These are phyloP conservation scores for Linyphia triangularis DNA, from an alignment of 2,888 invertebrate genomes.

Conservation along the genomic window DNA sequence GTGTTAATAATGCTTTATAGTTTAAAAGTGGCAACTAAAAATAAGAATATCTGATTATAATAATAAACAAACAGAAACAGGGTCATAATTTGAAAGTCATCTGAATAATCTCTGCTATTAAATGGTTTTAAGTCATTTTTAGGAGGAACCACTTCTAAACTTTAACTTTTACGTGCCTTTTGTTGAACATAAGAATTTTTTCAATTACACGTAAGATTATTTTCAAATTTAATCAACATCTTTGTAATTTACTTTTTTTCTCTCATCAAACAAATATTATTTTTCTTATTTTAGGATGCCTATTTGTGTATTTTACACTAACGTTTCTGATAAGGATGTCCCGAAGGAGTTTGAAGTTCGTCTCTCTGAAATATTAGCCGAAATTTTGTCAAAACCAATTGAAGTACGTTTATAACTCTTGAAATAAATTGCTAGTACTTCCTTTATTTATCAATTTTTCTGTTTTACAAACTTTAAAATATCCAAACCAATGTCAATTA, in stretches of 20 bases:
- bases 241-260: background rate
- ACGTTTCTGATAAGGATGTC: slow-evolving; percentile 49
- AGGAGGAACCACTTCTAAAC: background rate
- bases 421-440: background rate
- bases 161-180: background rate
- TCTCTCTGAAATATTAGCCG: slow-evolving; percentile 58
- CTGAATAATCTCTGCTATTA: background rate
- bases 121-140: background rate
- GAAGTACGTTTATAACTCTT: slow-evolving; percentile 37
- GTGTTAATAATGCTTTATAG: too few species aligned
- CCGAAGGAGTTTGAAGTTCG: slow-evolving; percentile 50
- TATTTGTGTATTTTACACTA: slow-evolving; percentile 66
- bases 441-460: too few species aligned
- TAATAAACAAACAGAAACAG: background rate
- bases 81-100: slow-evolving; percentile 46
- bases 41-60: background rate
- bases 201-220: background rate
- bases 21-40: background rate
- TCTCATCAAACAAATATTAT: background rate
- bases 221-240: background rate
- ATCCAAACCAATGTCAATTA: too few species aligned
- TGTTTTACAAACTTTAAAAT: too few species aligned
- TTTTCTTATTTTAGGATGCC: slow-evolving; percentile 46
- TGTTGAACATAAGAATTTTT: background rate
- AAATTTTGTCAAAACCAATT: slow-evolving; percentile 63